phyloP scores from a whole-genome alignment of 2,797 vertebrate species.

The Muscicapa striata region DNA sequence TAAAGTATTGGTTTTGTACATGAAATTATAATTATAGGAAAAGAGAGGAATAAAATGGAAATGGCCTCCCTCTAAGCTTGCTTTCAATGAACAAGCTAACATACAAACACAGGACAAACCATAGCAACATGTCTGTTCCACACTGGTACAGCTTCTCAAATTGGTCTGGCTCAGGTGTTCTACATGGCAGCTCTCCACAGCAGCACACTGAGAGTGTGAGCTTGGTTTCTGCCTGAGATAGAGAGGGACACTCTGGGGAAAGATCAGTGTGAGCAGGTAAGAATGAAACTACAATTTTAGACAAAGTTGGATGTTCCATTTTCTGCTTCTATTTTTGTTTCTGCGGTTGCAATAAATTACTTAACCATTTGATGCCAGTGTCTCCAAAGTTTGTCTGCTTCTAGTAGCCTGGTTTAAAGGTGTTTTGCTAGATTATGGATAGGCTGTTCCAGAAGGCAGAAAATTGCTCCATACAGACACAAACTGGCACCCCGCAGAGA shows the following conservation, averaged over 20 bases:
- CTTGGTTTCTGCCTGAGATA: background rate
- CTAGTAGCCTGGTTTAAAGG: background rate
- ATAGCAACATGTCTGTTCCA: background rate
- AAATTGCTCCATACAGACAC: background rate
- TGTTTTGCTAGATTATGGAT: background rate
- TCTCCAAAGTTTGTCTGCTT: background rate
- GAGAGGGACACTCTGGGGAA: background rate
- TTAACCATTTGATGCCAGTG: background rate
- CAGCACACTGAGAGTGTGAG: background rate
- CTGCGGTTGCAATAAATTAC: background rate
- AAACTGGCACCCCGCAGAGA: background rate
- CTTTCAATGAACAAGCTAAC: background rate
- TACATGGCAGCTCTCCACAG: background rate
- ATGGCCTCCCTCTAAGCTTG: background rate
- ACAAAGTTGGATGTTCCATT: background rate
- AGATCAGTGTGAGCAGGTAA: background rate
- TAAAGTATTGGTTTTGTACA: background rate
- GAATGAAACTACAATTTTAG: background rate
- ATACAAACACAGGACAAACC: background rate
- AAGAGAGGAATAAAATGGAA: background rate
- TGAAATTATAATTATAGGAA: background rate
- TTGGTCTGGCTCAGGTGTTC: background rate
- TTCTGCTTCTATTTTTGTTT: background rate
- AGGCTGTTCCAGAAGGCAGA: background rate
- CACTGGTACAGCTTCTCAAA: background rate